Base-by-base conservation (phyloP, 2,797 vertebrate species). In the Lepus oiostolus region DNA sequence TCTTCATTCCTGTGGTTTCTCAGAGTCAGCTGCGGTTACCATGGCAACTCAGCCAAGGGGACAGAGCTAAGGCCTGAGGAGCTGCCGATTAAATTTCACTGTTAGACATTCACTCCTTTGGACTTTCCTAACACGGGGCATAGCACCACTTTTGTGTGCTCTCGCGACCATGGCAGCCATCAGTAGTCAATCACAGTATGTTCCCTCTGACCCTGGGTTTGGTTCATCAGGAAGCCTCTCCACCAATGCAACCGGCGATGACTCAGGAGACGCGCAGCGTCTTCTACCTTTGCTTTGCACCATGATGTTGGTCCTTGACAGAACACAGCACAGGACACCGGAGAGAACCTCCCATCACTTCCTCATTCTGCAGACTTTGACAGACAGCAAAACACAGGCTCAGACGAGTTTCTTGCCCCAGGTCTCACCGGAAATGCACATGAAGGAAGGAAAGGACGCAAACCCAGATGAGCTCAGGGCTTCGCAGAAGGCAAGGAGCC, bases 1-100 rank as follows among this genome's bases (percentile, higher is more conserved):
- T 98, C 97, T 98, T 98, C 97, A 85, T 30, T 90, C 88, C 89
- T 52, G 85, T 86, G 85, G 88, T 70, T 86, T 38, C 79, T 87
- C 17, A 77, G 90, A 90, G 71, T 72, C 81, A 91, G 60, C 88
- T 63, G 65, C 62, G 28, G 85, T 86, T 89, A 90, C 90, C 5
- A 38, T 65, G 85, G 81, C 21, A 75, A 97, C 83, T 89, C 35
- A 86, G 90, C 52, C 77, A 89, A 88, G 60, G 21, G 85, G 86
- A 42, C 81, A 90, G 65, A 83, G 60, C 63, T 63, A 47, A 84
- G 28, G 83, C 74, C 60, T 75, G 83, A 76, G 54, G 77, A 95
- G 26, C 62, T 85, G 60, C 9, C 38, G 79, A 90, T 95, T 91
- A 68, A 85, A 85, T 94, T 84, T 95, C 85, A 81, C 85, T 86